Evolutionary conservation across 2,113 vertebrate species (phyloP), one percentile per base, ranked within the genome.

Genomic region (Chiloscyllium plagiosum): DNA sequence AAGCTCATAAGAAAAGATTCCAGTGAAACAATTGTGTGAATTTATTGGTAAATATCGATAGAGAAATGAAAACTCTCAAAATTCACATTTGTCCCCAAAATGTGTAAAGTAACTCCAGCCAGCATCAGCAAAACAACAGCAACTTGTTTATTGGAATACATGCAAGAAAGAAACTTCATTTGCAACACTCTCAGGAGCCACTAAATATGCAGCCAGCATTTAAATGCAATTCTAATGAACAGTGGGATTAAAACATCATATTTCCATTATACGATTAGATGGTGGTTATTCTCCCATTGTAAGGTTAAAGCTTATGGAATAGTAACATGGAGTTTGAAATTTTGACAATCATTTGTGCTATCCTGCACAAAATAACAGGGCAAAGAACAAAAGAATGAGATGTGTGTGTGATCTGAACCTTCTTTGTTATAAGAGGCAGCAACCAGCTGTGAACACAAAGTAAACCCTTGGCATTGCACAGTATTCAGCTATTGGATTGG

Each of bases 11-110:
- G 98, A 97, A 98, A 98, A 97, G 97, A 97, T 0, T 98, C 98
- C 0, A 98, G 98, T 19, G 98, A 99, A 96, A 99, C 98, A 0
- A 98, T 98, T 0, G 99, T 99, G 96, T 99, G 98, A 99, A 96
- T 94, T 93, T 24, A 72, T 72, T 24, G 94, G 70, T 26, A 95
- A 52, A 50, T 68, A 95, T 72, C 68, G 47, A 52, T 50, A 72
- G 17, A 29, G 68, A 70, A 95, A 76, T 95, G 42, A 95, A 26
- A 95, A 95, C 72, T 95, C 69, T 33, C 70, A 72, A 22, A 72
- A 26, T 95, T 70, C 24, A 72, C 94, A 72, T n/a, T 90, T 90
- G 94, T 72, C 94, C 94, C 26, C 37, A 47, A 95, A 76, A 52
- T 13, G 42, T 52, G 69, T 47, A 52, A 50, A 72, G 12, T 93